Evolutionary conservation across 2,797 vertebrate species (phyloP).

Genomic region (Pseudomugil gertrudae): DNA sequence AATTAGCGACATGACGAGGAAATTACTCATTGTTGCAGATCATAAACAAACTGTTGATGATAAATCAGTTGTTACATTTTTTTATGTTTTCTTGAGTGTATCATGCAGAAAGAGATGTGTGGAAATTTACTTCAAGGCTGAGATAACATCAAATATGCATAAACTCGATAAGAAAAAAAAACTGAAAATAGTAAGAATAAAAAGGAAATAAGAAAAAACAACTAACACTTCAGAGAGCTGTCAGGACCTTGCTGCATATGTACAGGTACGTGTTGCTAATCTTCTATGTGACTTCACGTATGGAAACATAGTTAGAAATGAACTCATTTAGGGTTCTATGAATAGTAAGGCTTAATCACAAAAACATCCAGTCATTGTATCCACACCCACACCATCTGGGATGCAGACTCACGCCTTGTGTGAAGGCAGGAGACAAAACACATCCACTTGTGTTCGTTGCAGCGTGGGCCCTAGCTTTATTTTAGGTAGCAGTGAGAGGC

Average conservation of each 20-base stretch:
- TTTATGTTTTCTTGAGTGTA: too few relatives aligned
- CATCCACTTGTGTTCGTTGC: conserved; percentile 57
- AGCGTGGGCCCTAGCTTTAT: conserved; percentile 62
- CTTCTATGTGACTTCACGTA: background rate
- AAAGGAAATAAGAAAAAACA: background rate
- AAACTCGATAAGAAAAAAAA: too few relatives aligned
- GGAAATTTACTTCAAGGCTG: too few relatives aligned
- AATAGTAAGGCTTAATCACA: conserved; percentile 48
- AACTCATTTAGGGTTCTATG: conserved; percentile 51
- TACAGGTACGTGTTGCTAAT: background rate
- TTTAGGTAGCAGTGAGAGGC: conserved; percentile 52
- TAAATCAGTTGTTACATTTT: too few relatives aligned
- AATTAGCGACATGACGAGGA: too few relatives aligned
- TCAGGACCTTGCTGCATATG: conserved; percentile 10
- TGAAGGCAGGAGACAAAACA: conserved; percentile 51
- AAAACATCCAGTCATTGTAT: conserved; percentile 11
- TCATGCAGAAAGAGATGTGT: too few relatives aligned
- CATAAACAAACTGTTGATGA: too few relatives aligned
- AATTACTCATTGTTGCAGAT: too few relatives aligned
- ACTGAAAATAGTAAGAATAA: background rate
- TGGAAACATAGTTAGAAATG: conserved; percentile 32
- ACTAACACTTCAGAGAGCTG: background rate
- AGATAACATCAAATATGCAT: too few relatives aligned
- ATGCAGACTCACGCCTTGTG: conserved; percentile 57
- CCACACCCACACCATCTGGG: conserved; percentile 23